Conservation (phyloP, 2,888 invertebrate genomes). For the Erynnis tages region DNA sequence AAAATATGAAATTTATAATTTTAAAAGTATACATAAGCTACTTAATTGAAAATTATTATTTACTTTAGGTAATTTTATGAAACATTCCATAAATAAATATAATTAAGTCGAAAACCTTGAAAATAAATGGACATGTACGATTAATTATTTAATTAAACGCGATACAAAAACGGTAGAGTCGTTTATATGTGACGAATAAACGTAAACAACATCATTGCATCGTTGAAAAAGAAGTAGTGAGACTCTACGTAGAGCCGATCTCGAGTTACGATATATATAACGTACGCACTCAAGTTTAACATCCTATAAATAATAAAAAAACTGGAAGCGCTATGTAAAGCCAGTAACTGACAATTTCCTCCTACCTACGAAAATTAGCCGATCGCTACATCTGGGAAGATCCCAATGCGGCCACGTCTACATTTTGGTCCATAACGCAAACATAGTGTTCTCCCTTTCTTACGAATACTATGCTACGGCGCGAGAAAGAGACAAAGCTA, state of each 20-base stretch:
- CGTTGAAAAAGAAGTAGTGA: neutral
- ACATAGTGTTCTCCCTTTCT: slow-evolving; percentile 58
- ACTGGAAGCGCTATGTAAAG: slow-evolving; percentile 58
- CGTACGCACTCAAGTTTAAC: slow-evolving; percentile 5
- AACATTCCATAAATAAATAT: no score
- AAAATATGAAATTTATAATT: no score
- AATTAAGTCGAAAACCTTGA: slow-evolving; percentile 3
- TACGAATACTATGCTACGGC: slow-evolving; percentile 29
- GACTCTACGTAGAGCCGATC: slow-evolving; percentile 2
- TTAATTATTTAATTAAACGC: slow-evolving; percentile 8
- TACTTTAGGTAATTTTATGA: neutral
- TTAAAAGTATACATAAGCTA: no score
- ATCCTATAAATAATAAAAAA: slow-evolving; percentile 44
- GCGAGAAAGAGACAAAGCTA: slow-evolving; percentile 55
- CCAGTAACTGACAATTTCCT: slow-evolving; percentile 60
- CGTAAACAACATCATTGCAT: neutral
- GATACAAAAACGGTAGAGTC: slow-evolving; percentile 3
- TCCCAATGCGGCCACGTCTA: slow-evolving; percentile 72
- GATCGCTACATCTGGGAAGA: slow-evolving; percentile 65
- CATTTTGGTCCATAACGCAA: slow-evolving; percentile 67
- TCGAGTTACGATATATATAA: slow-evolving; percentile 6
- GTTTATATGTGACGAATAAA: neutral
- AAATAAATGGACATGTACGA: slow-evolving; percentile 13
- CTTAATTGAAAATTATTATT: neutral
- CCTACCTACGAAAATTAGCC: slow-evolving; percentile 73